Percentiles rank a stretch among this genome's conserved stretches.
phyloP scores from a whole-genome alignment of 1,140 invertebrate genomes.

The Holcopasites calliopsidis region DNA sequence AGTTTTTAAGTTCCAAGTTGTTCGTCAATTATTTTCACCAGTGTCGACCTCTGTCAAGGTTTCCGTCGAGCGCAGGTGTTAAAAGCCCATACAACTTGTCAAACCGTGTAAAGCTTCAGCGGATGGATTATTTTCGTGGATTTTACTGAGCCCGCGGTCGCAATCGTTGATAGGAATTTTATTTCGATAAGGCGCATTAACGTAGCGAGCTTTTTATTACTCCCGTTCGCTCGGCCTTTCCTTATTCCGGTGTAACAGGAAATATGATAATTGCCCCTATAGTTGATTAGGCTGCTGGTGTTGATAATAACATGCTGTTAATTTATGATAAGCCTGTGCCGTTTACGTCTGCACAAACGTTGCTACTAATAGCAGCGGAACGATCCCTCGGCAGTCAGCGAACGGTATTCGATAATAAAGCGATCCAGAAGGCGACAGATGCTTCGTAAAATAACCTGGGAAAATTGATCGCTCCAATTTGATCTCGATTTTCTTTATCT shows the following conservation, averaged over 20 bases:
- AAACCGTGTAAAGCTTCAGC: background rate
- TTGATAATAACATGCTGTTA: slow-evolving; percentile 69
- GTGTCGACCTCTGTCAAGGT: slow-evolving; percentile 35
- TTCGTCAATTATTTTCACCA: slow-evolving; percentile 17
- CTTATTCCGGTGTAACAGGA: slow-evolving; percentile 61
- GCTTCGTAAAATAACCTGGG: slow-evolving; percentile 53
- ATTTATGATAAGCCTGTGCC: slow-evolving; percentile 65
- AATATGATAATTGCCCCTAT: slow-evolving; percentile 73
- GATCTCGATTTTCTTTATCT: background rate
- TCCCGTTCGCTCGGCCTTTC: slow-evolving; percentile 4
- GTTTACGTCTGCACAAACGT: slow-evolving; percentile 39
- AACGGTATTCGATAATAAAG: slow-evolving; percentile 7
- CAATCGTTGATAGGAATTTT: slow-evolving; percentile 9
- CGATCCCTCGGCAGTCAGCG: slow-evolving; percentile 37
- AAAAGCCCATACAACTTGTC: slow-evolving; percentile 13
- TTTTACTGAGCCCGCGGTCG: background rate
- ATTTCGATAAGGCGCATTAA: background rate
- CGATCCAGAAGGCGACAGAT: slow-evolving; percentile 40
- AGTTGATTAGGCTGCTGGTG: slow-evolving; percentile 61
- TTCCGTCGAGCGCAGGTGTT: background rate
- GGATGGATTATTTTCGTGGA: slow-evolving; percentile 10
- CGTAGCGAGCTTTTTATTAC: background rate
- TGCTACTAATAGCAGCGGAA: slow-evolving; percentile 42
- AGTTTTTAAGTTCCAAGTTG: background rate
- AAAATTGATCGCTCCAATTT: slow-evolving; percentile 5